These are phyloP conservation scores for Falco biarmicus DNA, from an alignment of 2,797 vertebrate genomes.

Conservation along the genomic window DNA sequence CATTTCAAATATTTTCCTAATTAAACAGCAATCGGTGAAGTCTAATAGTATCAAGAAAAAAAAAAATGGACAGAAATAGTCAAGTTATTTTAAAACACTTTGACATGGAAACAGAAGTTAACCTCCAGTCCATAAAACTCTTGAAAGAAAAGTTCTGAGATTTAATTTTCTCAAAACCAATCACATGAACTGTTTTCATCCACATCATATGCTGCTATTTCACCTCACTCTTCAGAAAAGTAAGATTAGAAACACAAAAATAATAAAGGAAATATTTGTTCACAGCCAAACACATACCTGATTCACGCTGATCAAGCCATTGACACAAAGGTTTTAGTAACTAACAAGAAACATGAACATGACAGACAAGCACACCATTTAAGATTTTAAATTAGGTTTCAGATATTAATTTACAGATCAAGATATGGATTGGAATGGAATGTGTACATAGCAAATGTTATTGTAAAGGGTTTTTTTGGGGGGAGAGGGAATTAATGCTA, in stretches of 20 bases:
- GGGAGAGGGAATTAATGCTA: not conserved
- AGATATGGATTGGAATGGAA: not conserved
- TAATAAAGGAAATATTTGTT: not conserved
- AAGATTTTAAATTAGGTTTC: not conserved
- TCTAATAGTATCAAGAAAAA: not conserved
- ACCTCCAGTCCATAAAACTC: not conserved
- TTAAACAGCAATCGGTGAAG: not conserved
- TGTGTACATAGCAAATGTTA: rapidly evolving
- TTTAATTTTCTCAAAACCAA: not conserved
- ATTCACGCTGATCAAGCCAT: not conserved
- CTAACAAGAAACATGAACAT: not conserved
- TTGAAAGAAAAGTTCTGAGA: not conserved
- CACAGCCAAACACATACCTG: not conserved
- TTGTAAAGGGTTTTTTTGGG: not conserved
- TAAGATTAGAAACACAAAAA: not conserved
- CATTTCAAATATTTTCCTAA: not conserved
- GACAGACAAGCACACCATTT: not conserved
- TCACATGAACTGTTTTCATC: not conserved
- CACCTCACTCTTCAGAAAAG: not conserved
- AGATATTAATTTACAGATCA: not conserved
- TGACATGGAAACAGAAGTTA: not conserved
- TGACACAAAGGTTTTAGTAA: not conserved
- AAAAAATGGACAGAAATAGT: not conserved
- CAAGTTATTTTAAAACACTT: not conserved
- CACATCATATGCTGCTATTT: not conserved